Conservation (phyloP, 2,888 invertebrate species). For the Cheilosia vulpina region DNA sequence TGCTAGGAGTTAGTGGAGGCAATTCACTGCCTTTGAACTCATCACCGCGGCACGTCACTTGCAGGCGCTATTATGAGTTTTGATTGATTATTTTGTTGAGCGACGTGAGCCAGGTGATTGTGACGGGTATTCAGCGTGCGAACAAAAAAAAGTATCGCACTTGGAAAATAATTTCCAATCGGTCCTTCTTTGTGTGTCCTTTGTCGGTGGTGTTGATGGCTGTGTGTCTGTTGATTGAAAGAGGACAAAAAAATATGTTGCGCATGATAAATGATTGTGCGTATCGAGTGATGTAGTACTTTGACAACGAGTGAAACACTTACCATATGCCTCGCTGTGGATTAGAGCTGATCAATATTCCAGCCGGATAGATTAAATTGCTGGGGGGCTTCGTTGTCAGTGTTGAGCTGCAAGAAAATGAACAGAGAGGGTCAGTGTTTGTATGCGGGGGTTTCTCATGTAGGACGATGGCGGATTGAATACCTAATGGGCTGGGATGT, state of each 20-base stretch:
- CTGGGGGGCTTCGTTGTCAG: slow-evolving; percentile 10
- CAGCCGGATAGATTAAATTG: background rate
- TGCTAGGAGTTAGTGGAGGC: slow-evolving; percentile 43
- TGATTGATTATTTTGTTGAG: slow-evolving; percentile 65
- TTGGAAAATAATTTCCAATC: slow-evolving; percentile 39
- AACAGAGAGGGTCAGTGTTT: slow-evolving; percentile 41
- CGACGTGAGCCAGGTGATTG: slow-evolving; percentile 50
- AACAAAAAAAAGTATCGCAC: background rate
- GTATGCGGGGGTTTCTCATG: background rate
- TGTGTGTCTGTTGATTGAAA: slow-evolving; percentile 55
- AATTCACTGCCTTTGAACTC: slow-evolving; percentile 66
- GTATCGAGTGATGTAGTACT: slow-evolving; percentile 41
- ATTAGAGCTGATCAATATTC: slow-evolving; percentile 43
- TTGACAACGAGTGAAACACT: slow-evolving; percentile 37
- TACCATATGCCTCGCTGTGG: slow-evolving; percentile 52
- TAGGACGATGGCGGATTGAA: background rate
- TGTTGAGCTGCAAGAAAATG: slow-evolving; percentile 34
- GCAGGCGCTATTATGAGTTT: slow-evolving; percentile 55
- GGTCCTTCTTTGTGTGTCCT: slow-evolving; percentile 35
- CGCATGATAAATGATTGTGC: slow-evolving; percentile 33
- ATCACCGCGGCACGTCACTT: slow-evolving; percentile 63
- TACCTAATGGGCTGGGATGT: background rate
- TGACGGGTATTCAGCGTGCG: slow-evolving; percentile 39
- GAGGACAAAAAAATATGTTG: slow-evolving; percentile 37
- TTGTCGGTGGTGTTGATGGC: background rate